These are phyloP conservation scores for Penaeus japonicus DNA, from an alignment of 1,140 invertebrate species.

Conservation along the genomic window DNA sequence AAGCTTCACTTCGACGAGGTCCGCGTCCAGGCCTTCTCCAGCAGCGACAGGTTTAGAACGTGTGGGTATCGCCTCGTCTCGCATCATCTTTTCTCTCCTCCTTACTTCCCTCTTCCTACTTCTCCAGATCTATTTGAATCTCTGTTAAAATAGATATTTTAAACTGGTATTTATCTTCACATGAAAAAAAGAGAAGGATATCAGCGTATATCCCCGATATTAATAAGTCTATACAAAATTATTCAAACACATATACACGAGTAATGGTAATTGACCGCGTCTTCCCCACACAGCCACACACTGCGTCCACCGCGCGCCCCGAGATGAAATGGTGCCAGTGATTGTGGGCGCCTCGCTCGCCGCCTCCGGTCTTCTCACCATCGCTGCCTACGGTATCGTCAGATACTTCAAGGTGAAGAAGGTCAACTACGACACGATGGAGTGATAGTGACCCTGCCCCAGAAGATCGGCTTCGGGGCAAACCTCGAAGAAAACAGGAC, in stretches of 20 bases:
- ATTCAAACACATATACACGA: no score
- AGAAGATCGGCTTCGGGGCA: neutral
- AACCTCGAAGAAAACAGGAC: neutral
- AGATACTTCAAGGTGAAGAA: constrained; percentile 54
- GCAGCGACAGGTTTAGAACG: neutral
- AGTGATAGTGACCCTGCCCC: neutral
- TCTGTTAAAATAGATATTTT: no score
- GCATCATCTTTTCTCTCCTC: no score
- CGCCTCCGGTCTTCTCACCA: constrained; percentile 38
- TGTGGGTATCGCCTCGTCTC: neutral
- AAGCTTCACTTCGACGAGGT: constrained; percentile 44
- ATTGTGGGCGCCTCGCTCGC: constrained; percentile 35
- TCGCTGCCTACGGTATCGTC: constrained; percentile 36
- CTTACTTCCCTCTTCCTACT: no score
- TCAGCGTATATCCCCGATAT: no score
- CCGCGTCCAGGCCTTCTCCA: constrained; percentile 43
- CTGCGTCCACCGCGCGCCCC: constrained; percentile 36
- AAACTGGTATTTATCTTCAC: no score
- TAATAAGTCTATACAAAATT: no score
- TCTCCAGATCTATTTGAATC: no score
- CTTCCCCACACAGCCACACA: constrained; percentile 22
- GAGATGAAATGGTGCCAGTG: constrained; percentile 46
- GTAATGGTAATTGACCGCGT: no score
- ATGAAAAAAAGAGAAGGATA: no score
- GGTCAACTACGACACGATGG: constrained; percentile 49